Percentiles rank a stretch among this genome's conserved stretches.
These are phyloP conservation scores for Tiphia femorata DNA, from an alignment of 2,888 invertebrate genomes.

Conservation along the genomic window DNA sequence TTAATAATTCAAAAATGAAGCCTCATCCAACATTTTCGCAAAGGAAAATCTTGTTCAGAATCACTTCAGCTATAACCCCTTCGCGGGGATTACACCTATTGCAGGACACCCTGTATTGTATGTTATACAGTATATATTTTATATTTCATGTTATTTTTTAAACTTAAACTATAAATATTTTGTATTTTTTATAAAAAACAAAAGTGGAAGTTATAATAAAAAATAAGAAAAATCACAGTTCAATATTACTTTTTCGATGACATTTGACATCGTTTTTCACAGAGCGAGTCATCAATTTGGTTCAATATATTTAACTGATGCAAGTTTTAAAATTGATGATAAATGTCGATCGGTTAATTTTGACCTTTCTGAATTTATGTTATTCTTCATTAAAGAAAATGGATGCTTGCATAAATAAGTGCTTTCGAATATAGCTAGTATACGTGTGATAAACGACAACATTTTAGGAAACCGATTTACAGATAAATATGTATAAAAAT, in stretches of 20 bases:
- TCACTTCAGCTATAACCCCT: no score
- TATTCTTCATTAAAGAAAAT: constrained; percentile 20
- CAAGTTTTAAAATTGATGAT: no score
- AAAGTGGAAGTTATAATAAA: constrained; percentile 9
- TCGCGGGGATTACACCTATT: no score
- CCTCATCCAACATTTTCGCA: no score
- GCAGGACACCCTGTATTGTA: constrained; percentile 1
- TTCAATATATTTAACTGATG: constrained; percentile 8
- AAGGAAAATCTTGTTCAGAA: no score
- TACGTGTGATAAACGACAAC: constrained; percentile 17
- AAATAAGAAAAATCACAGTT: constrained; percentile 5
- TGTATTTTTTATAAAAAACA: constrained; percentile 11
- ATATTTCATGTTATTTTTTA: constrained; percentile 10
- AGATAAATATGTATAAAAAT: constrained; percentile 30
- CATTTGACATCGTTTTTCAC: constrained; percentile 15
- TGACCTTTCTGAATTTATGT: constrained; percentile 12
- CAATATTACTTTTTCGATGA: constrained; percentile 16
- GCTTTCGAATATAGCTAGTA: constrained; percentile 19
- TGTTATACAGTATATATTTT: constrained; percentile 1
- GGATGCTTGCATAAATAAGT: constrained; percentile 12
- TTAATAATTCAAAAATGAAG: no score
- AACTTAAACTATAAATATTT: constrained; percentile 6
- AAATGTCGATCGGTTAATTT: no score
- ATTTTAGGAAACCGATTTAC: constrained; percentile 18
- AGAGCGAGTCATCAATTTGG: constrained; percentile 18